Percentiles rank a stretch among this genome's conserved stretches.
Conservation (phyloP, 92 coral and sea anemone genomes). For the Porites evermanni region DNA sequence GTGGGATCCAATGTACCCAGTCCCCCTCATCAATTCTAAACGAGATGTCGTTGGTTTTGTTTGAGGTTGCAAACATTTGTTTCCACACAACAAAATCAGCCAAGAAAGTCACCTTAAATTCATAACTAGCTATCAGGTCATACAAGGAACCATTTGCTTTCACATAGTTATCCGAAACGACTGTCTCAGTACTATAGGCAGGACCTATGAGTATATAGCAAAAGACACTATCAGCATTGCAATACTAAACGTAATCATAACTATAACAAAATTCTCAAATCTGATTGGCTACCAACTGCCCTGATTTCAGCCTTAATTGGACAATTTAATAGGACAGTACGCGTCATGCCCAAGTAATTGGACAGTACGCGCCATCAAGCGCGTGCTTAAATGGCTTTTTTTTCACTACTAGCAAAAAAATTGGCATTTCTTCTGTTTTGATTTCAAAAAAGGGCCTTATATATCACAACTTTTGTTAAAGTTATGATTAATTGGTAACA, state of each 20-base stretch:
- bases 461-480: no score
- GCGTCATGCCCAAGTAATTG: no score
- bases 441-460: no score
- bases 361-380: no score
- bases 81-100: slow-evolving; percentile 84
- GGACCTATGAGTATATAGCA: slow-evolving; percentile 66
- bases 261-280: no score
- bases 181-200: slow-evolving; percentile 70
- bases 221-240: not conserved
- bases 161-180: slow-evolving; percentile 38
- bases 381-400: no score
- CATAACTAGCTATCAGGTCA: slow-evolving; percentile 76
- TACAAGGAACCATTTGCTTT: slow-evolving; percentile 60
- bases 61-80: slow-evolving; percentile 53
- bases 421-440: no score
- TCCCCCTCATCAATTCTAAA: slow-evolving; percentile 83
- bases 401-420: no score
- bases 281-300: no score
- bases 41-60: slow-evolving; percentile 60
- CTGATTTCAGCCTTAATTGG: no score
- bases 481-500: no score
- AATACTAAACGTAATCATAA: not conserved
- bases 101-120: slow-evolving; percentile 53
- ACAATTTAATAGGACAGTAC: no score
- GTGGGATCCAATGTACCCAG: slow-evolving; percentile 65